These are phyloP conservation scores for Siniperca chuatsi DNA, from an alignment of 2,113 vertebrate genomes.

Conservation along the genomic window DNA sequence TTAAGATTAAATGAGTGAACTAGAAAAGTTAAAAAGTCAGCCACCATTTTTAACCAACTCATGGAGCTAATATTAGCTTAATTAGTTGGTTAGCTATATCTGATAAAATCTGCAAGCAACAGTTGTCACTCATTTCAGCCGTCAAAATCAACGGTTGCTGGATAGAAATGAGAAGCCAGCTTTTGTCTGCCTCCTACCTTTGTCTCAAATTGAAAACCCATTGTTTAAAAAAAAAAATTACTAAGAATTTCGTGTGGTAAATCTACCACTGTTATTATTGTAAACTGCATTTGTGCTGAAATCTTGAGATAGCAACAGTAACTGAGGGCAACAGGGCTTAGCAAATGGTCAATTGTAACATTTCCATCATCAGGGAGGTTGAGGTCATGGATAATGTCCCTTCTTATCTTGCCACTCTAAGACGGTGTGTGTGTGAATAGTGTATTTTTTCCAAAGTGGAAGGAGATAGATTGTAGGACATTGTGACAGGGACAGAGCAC, in stretches of 20 bases:
- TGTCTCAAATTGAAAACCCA: not conserved
- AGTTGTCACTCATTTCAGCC: not conserved
- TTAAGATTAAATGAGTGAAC: not conserved
- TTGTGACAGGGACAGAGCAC: constrained; percentile 28
- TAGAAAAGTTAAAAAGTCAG: not conserved
- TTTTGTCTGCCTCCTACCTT: not conserved
- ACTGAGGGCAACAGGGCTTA: not conserved
- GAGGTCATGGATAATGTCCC: constrained; percentile 56
- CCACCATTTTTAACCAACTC: not conserved
- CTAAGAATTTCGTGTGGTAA: not conserved
- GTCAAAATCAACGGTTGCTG: not conserved
- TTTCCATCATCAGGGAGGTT: constrained; percentile 19
- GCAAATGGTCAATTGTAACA: not conserved
- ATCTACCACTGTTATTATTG: not conserved
- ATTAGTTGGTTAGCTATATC: not conserved
- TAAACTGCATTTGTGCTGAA: not conserved
- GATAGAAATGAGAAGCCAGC: not conserved
- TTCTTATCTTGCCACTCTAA: constrained; percentile 35
- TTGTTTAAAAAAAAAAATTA: not conserved
- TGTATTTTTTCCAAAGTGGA: constrained; percentile 49
- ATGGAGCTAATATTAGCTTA: not conserved
- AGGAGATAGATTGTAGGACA: constrained; percentile 46
- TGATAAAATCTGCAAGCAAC: not conserved
- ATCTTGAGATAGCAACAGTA: constrained; percentile 8
- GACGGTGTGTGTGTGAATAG: constrained; percentile 32